Base-by-base conservation (phyloP, 2,888 invertebrate species). In the Merodon equestris region DNA sequence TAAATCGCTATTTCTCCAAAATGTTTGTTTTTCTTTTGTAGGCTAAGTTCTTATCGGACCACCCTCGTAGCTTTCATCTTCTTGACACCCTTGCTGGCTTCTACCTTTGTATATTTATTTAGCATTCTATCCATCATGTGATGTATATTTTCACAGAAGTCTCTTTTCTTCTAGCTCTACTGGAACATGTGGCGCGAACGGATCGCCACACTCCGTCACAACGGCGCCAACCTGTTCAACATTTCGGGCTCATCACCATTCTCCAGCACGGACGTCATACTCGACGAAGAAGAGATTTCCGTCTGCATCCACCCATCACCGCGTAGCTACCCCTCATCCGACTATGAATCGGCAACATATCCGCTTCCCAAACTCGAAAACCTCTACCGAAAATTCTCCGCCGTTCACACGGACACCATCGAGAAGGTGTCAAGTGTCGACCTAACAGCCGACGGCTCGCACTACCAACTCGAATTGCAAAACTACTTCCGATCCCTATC, bases 151-250 rank as follows among this genome's bases (percentile, higher is more conserved):
- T 27, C n/a, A 27, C 2, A 27, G 2, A 27, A 27, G 7, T 27
- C 27, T 27, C 27, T 27, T n/a, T n/a, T n/a, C 27, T 27, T 27
- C 2, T 77, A 88, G 83, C 83, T 87, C 17, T 87, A 84, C 70
- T 88, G 88, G 87, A 85, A 86, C 60, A 87, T 85, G 0, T 88
- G 89, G 89, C 86, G 87, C 0, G 88, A 88, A 5, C 85, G 85
- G 0, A 83, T 88, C 10, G 66, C 87, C 12, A 75, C 83, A 13
- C 82, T 88, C 3, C 83, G 84, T 1, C 64, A 81, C 0, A 71
- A 81, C 19, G 83, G 84, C 18, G 79, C 84, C 0, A 74, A 83
- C 5, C 81, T 83, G 1, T 74, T 73, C n/a, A 83, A 86, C 42
- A 84, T 87, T 1, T 83, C 84, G 0, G 82, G 83, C 10, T 82